Base-by-base conservation (phyloP, 1,140 invertebrate genomes). In the Steinernema feltiae region DNA sequence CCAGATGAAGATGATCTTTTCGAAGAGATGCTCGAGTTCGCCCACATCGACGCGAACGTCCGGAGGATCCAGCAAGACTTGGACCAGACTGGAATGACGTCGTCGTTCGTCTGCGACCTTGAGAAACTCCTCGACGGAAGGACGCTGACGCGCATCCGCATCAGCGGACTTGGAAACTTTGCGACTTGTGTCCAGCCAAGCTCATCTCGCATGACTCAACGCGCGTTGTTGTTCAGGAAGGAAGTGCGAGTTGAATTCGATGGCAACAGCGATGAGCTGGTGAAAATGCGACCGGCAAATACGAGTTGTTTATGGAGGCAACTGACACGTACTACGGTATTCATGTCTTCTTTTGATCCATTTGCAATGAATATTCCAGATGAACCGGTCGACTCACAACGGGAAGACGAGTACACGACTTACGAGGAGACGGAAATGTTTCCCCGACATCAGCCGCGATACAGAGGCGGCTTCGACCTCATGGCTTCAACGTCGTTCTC, bases 391-490 rank as follows among this genome's bases (percentile, higher is more conserved):
- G 53, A 63, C 12, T 27, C 53, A 21, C 53, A 63, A 21, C 7
- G 53, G 24, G 53, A 63, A 27, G 53, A 63, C 53, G 53, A 63
- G 7, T 63, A 63, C 53, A 63, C 53, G 53, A 63, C 53, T 15
- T 63, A 15, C 53, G 53, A 63, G 53, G 53, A 63, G 24, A 63
- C 15, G 15, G 53, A 63, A 21, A 15, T 21, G 12, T n/a, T 17
- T 15, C n/a, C n/a, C n/a, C 53, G 53, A n/a, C 15, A 63, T 3
- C 53, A 3, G 24, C 53, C 53, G 53, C 2, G 53, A 63, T 27
- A 7, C 53, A 3, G 12, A 3, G 53, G 53, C 3, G 12, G 53
- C 15, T 63, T 63, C 53, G 53, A 63, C 24, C 24, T 21, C 7
- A 63, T 63, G 53, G 53, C 53, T 7, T 63, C 53, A 21, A 63